A percentile compares a stretch with the other conserved stretches of the same genome.
Evolutionary conservation across 1,140 invertebrate species (phyloP).

Genomic region (Caenorhabditis inopinata): DNA sequence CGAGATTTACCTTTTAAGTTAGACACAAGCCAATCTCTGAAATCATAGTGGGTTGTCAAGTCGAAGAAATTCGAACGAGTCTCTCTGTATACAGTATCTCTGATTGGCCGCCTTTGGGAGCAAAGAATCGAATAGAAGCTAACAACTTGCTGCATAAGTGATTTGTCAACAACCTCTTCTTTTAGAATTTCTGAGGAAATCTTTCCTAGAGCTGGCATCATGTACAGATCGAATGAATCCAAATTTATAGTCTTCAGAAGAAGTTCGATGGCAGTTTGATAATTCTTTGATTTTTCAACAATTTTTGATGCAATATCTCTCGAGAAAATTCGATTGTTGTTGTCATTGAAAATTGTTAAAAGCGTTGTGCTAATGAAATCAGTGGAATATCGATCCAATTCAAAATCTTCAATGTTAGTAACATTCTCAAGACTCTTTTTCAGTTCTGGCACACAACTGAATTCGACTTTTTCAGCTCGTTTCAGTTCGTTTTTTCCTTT

Average conservation of each 20-base stretch:
- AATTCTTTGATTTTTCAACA: background rate
- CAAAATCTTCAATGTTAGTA: background rate
- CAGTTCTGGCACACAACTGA: background rate
- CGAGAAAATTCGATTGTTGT: conserved; percentile 4
- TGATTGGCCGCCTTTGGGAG: conserved; percentile 6
- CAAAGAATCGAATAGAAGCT: conserved; percentile 36
- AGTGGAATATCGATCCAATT: background rate
- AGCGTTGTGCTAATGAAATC: background rate
- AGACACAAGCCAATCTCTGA: background rate
- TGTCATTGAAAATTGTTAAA: background rate
- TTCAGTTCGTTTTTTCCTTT: conserved; percentile 17
- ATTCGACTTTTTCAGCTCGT: background rate
- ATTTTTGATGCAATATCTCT: background rate
- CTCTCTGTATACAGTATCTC: background rate
- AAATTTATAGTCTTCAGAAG: background rate
- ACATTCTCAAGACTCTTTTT: background rate
- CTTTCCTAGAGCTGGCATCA: conserved; percentile 28
- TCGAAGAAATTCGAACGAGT: conserved; percentile 24
- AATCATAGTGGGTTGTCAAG: background rate
- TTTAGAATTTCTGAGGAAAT: background rate
- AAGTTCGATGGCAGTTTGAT: background rate
- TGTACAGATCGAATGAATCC: conserved; percentile 32
- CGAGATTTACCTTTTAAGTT: background rate
- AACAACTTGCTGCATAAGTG: background rate
- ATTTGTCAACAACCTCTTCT: background rate